These are phyloP conservation scores for Onychomys leucogaster DNA, from an alignment of 2,797 vertebrate genomes.

Conservation along the genomic window DNA sequence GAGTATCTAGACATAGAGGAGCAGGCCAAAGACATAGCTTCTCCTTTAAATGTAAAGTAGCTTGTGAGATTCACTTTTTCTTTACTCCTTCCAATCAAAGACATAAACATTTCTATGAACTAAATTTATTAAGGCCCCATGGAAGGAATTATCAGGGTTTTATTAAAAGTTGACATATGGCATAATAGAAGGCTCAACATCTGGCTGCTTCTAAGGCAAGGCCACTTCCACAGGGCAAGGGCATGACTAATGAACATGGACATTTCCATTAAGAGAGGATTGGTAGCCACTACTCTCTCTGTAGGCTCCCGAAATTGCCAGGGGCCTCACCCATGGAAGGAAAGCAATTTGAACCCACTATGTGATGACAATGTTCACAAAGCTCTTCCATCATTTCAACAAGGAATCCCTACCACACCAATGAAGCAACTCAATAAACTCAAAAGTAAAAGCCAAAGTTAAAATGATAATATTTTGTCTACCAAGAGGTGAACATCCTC, in stretches of 20 bases:
- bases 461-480: neutral
- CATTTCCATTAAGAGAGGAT: slow-evolving; percentile 5
- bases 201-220: slow-evolving; percentile 15
- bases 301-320: neutral
- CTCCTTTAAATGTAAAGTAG: slow-evolving; percentile 33
- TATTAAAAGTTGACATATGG: slow-evolving; percentile 30
- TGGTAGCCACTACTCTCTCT: neutral
- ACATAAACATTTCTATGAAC: slow-evolving; percentile 9
- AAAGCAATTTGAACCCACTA: neutral
- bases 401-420: slow-evolving; percentile 24
- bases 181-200: slow-evolving; percentile 4
- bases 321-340: neutral
- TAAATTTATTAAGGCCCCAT: neutral
- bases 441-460: slow-evolving; percentile 58
- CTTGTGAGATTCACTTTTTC: neutral
- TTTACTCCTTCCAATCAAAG: slow-evolving; percentile 45
- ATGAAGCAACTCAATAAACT: slow-evolving; percentile 7
- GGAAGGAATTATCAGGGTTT: slow-evolving; percentile 51
- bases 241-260: neutral
- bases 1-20: neutral
- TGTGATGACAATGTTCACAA: slow-evolving; percentile 22
- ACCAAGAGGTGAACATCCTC: slow-evolving; percentile 22
- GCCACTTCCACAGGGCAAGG: neutral
- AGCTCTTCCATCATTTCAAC: slow-evolving; percentile 40
- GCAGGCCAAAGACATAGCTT: slow-evolving; percentile 8